These are phyloP conservation scores for Procapra przewalskii DNA, from an alignment of 2,113 vertebrate genomes.

Conservation along the genomic window DNA sequence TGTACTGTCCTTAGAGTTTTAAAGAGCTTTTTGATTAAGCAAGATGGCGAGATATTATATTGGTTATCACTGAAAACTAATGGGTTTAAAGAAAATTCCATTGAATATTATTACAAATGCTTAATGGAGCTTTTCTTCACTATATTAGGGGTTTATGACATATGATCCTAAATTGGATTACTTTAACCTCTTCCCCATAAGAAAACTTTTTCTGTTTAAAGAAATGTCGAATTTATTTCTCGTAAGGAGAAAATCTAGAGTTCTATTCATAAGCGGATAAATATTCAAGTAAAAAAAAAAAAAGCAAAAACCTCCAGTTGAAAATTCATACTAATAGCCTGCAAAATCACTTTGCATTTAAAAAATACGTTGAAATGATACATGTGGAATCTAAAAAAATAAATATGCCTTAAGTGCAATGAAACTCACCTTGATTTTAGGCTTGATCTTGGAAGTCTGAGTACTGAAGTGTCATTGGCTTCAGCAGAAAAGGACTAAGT, in stretches of 20 bases:
- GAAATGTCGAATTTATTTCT: slow-evolving; percentile 19
- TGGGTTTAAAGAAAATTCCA: neutral
- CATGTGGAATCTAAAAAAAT: slow-evolving; percentile 14
- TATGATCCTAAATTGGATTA: neutral
- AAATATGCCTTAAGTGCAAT: neutral
- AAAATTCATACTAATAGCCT: slow-evolving; percentile 27
- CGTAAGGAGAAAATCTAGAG: slow-evolving; percentile 27
- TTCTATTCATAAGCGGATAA: slow-evolving; percentile 35
- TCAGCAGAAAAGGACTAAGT: neutral
- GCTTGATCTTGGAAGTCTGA: neutral
- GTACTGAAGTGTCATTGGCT: neutral
- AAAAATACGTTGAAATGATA: neutral
- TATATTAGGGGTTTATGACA: neutral
- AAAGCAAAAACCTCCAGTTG: neutral
- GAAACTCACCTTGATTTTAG: slow-evolving; percentile 32
- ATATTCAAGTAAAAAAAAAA: slow-evolving; percentile 13
- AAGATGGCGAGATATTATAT: neutral
- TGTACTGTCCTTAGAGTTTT: neutral
- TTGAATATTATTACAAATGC: slow-evolving; percentile 18
- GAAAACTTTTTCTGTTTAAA: slow-evolving; percentile 39
- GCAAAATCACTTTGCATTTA: slow-evolving; percentile 2
- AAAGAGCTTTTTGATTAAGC: slow-evolving; percentile 4
- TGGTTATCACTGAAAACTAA: slow-evolving; percentile 30
- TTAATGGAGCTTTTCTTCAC: neutral
- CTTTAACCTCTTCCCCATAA: neutral